Evolutionary conservation across 2,888 invertebrate genomes (phyloP).

Genomic region (Perithous albicinctus): DNA sequence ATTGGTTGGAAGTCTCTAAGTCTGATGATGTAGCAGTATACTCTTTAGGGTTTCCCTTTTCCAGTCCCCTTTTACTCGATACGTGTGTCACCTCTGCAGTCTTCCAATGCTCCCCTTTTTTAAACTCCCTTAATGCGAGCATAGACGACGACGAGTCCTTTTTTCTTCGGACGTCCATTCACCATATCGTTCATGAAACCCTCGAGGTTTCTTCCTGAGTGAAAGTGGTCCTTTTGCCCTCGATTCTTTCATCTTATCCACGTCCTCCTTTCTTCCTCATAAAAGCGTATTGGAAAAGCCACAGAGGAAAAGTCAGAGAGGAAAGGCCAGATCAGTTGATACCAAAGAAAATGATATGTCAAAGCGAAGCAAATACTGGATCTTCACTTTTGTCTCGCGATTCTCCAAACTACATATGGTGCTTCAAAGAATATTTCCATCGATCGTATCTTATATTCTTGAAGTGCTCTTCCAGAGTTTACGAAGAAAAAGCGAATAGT

Average conservation of each 20-base stretch:
- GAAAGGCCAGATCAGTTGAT: not conserved
- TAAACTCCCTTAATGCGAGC: not conserved
- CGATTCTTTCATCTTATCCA: not conserved
- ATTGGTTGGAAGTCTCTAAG: not conserved
- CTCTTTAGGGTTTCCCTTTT: not conserved
- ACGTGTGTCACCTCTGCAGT: not conserved
- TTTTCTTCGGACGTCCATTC: not conserved
- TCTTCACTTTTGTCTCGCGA: not conserved
- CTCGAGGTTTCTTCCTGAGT: not conserved
- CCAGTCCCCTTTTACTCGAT: not conserved
- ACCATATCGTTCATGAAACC: conserved; percentile 1
- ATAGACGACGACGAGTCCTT: not conserved
- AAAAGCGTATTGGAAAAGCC: conserved; percentile 8
- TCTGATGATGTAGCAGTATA: not conserved
- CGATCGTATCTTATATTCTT: not conserved
- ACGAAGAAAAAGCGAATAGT: not conserved
- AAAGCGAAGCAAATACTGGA: not conserved
- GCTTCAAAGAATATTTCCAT: not conserved
- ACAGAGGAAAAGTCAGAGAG: no score
- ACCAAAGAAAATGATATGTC: not conserved
- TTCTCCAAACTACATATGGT: not conserved
- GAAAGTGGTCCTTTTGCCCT: not conserved
- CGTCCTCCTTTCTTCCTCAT: not conserved
- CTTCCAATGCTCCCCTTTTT: not conserved
- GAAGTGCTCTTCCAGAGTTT: not conserved